Percentiles rank a stretch among this genome's conserved stretches.
Evolutionary conservation across 2,113 vertebrate genomes (phyloP).

Genomic region (Aphyosemion australe): DNA sequence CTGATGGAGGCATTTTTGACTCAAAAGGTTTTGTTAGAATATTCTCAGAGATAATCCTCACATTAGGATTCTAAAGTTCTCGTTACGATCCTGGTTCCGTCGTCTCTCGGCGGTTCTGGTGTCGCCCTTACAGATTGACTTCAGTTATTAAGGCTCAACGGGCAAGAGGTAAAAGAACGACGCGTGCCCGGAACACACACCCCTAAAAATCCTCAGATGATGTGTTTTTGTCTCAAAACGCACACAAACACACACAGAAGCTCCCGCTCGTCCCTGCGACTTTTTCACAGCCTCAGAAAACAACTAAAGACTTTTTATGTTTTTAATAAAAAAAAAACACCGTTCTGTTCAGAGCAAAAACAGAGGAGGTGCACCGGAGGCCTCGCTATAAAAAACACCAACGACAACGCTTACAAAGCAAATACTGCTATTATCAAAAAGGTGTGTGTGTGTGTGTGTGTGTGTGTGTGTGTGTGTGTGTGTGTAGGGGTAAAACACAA

Average conservation of each 20-base stretch:
- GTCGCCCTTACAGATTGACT: conserved; percentile 63
- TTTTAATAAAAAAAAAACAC: conserved; percentile 1
- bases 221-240: conserved; percentile 60
- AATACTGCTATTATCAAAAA: conserved; percentile 72
- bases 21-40: too few relatives aligned
- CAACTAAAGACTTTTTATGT: conserved; percentile 31
- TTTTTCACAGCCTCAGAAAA: conserved; percentile 70
- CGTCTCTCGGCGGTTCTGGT: conserved; percentile 51
- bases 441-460: not conserved
- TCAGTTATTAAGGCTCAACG: conserved; percentile 79
- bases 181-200: conserved; percentile 73
- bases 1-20: not conserved
- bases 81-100: too few relatives aligned
- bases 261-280: conserved; percentile 64
- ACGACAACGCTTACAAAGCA: conserved; percentile 47
- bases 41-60: too few relatives aligned
- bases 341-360: conserved; percentile 39
- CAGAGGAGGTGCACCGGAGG: conserved; percentile 34
- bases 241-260: conserved; percentile 51
- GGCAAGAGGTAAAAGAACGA: conserved; percentile 76
- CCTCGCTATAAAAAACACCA: conserved; percentile 32
- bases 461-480: not conserved
- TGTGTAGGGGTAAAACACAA: conserved; percentile 6
- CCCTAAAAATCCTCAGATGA: conserved; percentile 60
- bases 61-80: too few relatives aligned